Evolutionary conservation across 2,888 invertebrate genomes (phyloP), one percentile per base, ranked within the genome.

Genomic region (Netelia inedita): DNA sequence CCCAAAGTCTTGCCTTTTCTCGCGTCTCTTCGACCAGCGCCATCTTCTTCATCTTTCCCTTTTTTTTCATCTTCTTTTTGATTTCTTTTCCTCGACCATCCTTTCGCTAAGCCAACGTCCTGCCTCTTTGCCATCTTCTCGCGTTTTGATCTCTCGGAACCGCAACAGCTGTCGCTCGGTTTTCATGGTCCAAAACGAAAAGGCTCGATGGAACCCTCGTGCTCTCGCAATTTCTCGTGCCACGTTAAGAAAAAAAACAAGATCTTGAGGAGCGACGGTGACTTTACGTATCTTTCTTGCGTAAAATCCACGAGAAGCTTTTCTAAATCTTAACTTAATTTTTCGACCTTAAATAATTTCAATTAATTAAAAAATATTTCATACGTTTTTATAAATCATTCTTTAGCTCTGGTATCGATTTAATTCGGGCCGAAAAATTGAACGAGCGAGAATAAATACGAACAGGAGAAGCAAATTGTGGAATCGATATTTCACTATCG

Each of bases 141-240:
- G 10, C 46, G 76, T 84, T 80, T 84, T 73, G 41, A 76, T 84
- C 72, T 84, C 46, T 14, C 72, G 2, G 2, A 28, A 11, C 68
- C 28, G 19, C 66, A 21, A 61, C 84, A 81, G 84, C 84, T 84
- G 84, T 81, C 81, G 78, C 73, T 59, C 78, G 16, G 63, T 43
- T 68, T 68, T 81, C 78, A 63, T 14, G 41, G 35, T 50, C 41
- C 8, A 63, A 63, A 69, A 14, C 57, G n/a, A 72, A 78, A 73
- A 73, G 53, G 41, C 46, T 16, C 10, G 3, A 21, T 21, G 19
- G 1, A 21, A 28, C 2, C 43, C 21, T 57, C 41, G 28, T 23
- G 11, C 11, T 43, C 46, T 43, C 23, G 16, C 43, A n/a, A 19
- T 83, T 46, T 68, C 43, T 68, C 59, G 46, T 66, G 16, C 41